Conservation (phyloP, 2,113 vertebrate species). For the Ceuthmochares aereus region DNA sequence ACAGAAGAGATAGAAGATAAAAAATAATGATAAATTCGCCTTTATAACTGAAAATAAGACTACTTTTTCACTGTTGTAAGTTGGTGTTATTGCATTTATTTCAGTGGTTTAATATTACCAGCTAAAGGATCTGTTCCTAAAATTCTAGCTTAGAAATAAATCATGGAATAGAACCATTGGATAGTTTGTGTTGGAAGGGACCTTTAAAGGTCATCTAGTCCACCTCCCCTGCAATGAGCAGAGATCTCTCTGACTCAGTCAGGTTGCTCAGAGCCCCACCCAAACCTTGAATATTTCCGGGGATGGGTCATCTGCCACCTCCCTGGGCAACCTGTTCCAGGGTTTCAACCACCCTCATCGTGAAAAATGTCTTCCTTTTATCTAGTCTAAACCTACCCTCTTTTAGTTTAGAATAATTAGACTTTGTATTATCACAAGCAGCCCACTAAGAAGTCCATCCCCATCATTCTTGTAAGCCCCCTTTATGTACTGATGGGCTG, state of each 20-base stretch:
- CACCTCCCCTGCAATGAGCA: too few species aligned
- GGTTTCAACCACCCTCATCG: background rate
- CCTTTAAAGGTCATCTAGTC: too few species aligned
- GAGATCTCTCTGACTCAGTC: too few species aligned
- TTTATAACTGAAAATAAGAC: background rate
- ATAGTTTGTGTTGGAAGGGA: too few species aligned
- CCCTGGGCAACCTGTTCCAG: background rate
- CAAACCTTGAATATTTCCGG: background rate
- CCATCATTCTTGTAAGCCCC: background rate
- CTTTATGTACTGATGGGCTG: background rate
- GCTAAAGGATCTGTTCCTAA: background rate
- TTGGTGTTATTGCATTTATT: background rate
- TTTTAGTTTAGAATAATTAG: background rate
- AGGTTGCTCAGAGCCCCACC: background rate
- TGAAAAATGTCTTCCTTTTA: background rate
- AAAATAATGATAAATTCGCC: background rate
- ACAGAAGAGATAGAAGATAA: background rate
- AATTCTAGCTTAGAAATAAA: background rate
- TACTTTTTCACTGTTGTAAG: background rate
- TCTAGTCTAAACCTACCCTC: background rate
- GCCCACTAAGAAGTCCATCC: background rate
- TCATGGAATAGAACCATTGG: background rate
- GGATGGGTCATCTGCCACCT: background rate
- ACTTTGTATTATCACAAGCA: background rate
- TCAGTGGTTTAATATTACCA: background rate